Evolutionary conservation across 2,888 invertebrate species (phyloP), one percentile per base, ranked within the genome.

Genomic region (Dusona sp.): DNA sequence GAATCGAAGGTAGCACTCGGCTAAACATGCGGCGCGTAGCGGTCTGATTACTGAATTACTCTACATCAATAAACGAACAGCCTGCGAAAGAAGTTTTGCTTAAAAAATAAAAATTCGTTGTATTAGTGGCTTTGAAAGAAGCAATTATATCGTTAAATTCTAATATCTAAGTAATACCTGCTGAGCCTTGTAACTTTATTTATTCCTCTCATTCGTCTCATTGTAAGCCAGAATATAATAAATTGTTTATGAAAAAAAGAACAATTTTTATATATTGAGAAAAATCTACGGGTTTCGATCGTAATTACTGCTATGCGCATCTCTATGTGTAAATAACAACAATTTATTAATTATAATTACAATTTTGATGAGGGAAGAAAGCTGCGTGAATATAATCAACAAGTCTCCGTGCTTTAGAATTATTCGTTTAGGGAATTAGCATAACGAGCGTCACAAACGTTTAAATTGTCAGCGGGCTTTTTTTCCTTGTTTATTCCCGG

Each of bases 401-500:
- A 77, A 73, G 64, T 72, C 25, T 8, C 25, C 48, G 22, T 16
- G 51, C 36, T 25, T 67, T n/a, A 57, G 48, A 67, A 83, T 65
- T 80, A 73, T 83, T 83, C 78, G 77, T 68, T 83, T 80, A 77
- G 51, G 67, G 78, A 83, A 86, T 83, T 83, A 80, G 68, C 73
- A 45, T 64, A 38, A 68, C 42, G 16, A 61, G 61, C 79, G 72
- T 67, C 79, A 80, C 57, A 57, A 33, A 36, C 29, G 83, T 57
- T 80, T 67, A 75, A 75, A 83, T 75, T 79, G 51, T 61, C 33
- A 29, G n/a, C 48, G 36, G 16, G 22, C 45, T 72, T 83, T 83
- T 86, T 83, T 86, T 83, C 80, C 86, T 86, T 77, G 29, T 86
- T 75, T 67, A 25, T 83, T 77, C 86, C 77, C 16, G 83, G 83